Evolutionary conservation across 2,888 invertebrate genomes (phyloP).

Genomic region (Sinopyrophorus schimmeli): DNA sequence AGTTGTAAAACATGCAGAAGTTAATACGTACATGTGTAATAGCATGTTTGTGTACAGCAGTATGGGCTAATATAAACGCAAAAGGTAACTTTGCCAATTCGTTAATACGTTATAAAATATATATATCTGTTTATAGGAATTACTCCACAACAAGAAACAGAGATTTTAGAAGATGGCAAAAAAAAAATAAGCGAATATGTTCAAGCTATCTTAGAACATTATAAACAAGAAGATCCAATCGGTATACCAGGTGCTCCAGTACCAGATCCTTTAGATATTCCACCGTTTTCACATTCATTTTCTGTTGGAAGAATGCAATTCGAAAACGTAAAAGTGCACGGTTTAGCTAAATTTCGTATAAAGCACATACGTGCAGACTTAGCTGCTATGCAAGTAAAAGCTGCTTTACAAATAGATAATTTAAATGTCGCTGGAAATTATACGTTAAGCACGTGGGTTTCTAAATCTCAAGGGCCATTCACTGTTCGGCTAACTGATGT

Average conservation of each 20-base stretch:
- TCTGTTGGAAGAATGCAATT: slow-evolving; percentile 72
- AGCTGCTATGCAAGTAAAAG: slow-evolving; percentile 75
- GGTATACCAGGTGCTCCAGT: slow-evolving; percentile 79
- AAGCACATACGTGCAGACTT: slow-evolving; percentile 72
- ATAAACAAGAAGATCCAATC: slow-evolving; percentile 77
- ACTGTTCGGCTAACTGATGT: slow-evolving; percentile 75
- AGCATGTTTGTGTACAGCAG: slow-evolving; percentile 1
- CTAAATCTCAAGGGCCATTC: slow-evolving; percentile 74
- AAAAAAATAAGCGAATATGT: slow-evolving; percentile 74
- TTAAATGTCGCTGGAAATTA: slow-evolving; percentile 76
- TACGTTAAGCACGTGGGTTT: slow-evolving; percentile 70
- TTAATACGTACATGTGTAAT: slow-evolving; percentile 10
- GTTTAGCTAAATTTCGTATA: slow-evolving; percentile 78
- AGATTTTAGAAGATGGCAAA: slow-evolving; percentile 58
- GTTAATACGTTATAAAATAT: slow-evolving; percentile 2
- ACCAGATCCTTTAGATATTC: slow-evolving; percentile 80
- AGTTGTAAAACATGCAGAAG: slow-evolving; percentile 13
- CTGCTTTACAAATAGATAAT: slow-evolving; percentile 70
- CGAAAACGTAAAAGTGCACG: slow-evolving; percentile 71
- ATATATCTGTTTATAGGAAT: neutral
- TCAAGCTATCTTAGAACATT: slow-evolving; percentile 72
- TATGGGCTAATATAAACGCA: slow-evolving; percentile 3
- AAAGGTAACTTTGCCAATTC: neutral
- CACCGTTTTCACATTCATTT: slow-evolving; percentile 73
- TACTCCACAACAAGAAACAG: neutral